These are phyloP conservation scores for Atlantisia rogersi DNA, from an alignment of 2,113 vertebrate genomes.

Conservation along the genomic window DNA sequence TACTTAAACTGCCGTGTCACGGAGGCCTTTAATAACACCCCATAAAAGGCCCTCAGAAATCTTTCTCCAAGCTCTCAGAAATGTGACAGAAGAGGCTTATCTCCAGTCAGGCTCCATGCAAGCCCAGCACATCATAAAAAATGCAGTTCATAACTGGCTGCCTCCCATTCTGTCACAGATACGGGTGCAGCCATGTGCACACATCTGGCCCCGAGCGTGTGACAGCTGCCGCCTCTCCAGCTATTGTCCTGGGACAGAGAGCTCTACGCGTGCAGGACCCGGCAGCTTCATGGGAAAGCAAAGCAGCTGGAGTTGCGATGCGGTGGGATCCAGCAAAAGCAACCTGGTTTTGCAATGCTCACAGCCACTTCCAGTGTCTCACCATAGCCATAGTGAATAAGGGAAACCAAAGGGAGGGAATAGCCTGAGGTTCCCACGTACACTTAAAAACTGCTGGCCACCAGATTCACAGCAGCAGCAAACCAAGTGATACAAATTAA, in stretches of 20 bases:
- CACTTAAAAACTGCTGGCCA: background rate
- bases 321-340: background rate
- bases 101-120: background rate
- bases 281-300: background rate
- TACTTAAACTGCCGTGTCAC: background rate
- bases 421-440: background rate
- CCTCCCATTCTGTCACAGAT: background rate
- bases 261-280: background rate
- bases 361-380: background rate
- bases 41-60: background rate
- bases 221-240: background rate
- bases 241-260: background rate
- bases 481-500: slow-evolving; percentile 6
- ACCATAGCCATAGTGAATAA: background rate
- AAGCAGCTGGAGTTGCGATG: background rate
- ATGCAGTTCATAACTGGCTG: background rate
- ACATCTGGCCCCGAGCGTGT: background rate
- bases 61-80: background rate
- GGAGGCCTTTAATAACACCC: background rate
- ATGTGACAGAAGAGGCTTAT: background rate
- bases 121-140: background rate
- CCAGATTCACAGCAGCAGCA: background rate
- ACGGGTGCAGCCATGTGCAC: background rate
- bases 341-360: background rate
- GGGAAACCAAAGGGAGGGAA: background rate